Evolutionary conservation across 2,797 vertebrate species (phyloP).

Genomic region (Tinamus major): DNA sequence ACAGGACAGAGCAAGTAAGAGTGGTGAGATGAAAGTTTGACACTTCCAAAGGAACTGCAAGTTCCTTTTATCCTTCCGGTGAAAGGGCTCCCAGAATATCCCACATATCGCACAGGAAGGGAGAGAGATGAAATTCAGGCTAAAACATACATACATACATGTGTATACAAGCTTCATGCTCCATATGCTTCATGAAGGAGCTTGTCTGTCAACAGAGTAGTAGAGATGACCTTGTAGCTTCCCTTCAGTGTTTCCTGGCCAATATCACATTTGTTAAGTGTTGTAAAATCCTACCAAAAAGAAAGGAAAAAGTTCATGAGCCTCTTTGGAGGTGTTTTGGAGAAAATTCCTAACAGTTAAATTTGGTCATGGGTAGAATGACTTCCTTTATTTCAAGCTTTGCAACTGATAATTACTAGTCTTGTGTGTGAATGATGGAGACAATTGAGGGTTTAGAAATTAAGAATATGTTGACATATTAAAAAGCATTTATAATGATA

Average conservation of each 20-base stretch:
- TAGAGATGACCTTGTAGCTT: neutral
- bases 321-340: neutral
- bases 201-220: neutral
- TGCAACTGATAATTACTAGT: neutral
- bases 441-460: neutral
- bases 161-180: too few relatives aligned
- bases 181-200: neutral
- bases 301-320: neutral
- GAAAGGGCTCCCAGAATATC: conserved; percentile 21
- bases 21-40: conserved; percentile 42
- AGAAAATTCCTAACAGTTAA: neutral
- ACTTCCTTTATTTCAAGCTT: neutral
- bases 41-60: conserved; percentile 53
- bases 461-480: neutral
- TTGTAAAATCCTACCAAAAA: neutral
- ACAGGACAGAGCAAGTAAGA: conserved; percentile 25
- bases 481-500: neutral
- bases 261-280: neutral
- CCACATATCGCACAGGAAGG: neutral
- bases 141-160: neutral
- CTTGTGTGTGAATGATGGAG: neutral
- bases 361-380: fast-evolving
- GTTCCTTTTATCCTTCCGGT: conserved; percentile 25
- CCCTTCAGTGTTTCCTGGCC: neutral
- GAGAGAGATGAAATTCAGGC: neutral